Conservation (phyloP, 2,113 vertebrate genomes). For the Lucifuga dentata region DNA sequence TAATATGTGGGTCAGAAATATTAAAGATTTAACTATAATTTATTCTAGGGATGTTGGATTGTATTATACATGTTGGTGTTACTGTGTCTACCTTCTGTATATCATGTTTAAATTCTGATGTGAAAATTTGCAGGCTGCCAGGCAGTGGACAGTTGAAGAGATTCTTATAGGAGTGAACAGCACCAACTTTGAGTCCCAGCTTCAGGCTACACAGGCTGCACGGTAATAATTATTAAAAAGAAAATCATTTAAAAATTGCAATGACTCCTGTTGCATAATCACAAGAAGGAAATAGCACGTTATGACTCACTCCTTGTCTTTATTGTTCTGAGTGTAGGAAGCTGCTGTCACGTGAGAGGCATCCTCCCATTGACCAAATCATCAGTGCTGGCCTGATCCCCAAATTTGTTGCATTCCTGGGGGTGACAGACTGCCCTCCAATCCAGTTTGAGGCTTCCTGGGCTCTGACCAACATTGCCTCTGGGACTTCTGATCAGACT, state of each 20-base stretch:
- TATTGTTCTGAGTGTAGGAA: constrained; percentile 82
- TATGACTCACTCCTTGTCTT: background rate
- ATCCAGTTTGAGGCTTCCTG: constrained; percentile 99
- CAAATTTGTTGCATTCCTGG: constrained; percentile 91
- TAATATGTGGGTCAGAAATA: too few relatives aligned
- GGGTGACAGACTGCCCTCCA: constrained; percentile 85
- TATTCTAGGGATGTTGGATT: too few relatives aligned
- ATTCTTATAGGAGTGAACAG: constrained; percentile 90
- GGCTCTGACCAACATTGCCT: constrained; percentile 98
- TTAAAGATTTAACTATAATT: too few relatives aligned
- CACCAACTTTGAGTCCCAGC: constrained; percentile 85
- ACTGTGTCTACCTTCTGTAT: background rate
- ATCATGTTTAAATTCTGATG: background rate
- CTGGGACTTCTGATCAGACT: constrained; percentile 93
- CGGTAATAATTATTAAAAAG: constrained; percentile 84
- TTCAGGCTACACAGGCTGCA: constrained; percentile 96
- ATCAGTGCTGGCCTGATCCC: constrained; percentile 94
- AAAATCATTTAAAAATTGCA: background rate
- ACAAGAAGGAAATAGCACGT: too few relatives aligned
- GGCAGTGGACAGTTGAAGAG: constrained; percentile 94
- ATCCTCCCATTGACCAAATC: constrained; percentile 94
- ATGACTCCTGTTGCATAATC: background rate
- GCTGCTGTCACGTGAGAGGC: constrained; percentile 93
- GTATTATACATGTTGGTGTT: too few relatives aligned
- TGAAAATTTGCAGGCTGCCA: constrained; percentile 73